Conservation (phyloP, 2,888 invertebrate genomes). For the Calameuta pallipes region DNA sequence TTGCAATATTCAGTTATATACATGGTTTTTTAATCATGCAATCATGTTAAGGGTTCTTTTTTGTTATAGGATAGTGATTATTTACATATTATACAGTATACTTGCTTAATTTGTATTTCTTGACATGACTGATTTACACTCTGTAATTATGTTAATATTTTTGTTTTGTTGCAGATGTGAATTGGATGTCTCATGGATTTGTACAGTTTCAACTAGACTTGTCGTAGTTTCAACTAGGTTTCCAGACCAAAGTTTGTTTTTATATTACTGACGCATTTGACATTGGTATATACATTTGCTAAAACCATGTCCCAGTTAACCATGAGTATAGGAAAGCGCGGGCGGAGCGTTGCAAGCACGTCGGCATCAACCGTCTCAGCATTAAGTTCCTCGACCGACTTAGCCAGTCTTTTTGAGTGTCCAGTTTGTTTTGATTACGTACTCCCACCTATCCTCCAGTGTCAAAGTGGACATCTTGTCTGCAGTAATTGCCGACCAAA, state of each 20-base stretch:
- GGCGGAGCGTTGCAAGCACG: constrained; percentile 59
- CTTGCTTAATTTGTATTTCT: constrained; percentile 1
- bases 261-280: constrained; percentile 1
- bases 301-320: constrained; percentile 60
- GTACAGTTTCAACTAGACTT: too few species aligned
- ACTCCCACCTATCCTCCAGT: constrained; percentile 97
- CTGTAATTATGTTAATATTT: too few species aligned
- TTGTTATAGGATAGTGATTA: too few species aligned
- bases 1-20: too few species aligned
- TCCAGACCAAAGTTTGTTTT: neutral
- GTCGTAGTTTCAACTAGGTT: too few species aligned
- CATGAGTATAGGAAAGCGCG: constrained; percentile 60
- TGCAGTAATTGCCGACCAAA: constrained; percentile 98
- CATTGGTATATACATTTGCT: constrained; percentile 18
- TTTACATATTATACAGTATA: neutral
- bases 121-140: too few species aligned
- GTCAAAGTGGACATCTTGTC: constrained; percentile 98
- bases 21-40: too few species aligned
- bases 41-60: too few species aligned
- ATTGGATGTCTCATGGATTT: constrained; percentile 18
- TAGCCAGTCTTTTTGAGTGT: constrained; percentile 93
- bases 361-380: constrained; percentile 71
- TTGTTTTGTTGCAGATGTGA: constrained; percentile 32
- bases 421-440: constrained; percentile 99
- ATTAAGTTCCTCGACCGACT: constrained; percentile 82